Evolutionary conservation across 2,797 vertebrate genomes (phyloP).

Genomic region (Pampus argenteus): DNA sequence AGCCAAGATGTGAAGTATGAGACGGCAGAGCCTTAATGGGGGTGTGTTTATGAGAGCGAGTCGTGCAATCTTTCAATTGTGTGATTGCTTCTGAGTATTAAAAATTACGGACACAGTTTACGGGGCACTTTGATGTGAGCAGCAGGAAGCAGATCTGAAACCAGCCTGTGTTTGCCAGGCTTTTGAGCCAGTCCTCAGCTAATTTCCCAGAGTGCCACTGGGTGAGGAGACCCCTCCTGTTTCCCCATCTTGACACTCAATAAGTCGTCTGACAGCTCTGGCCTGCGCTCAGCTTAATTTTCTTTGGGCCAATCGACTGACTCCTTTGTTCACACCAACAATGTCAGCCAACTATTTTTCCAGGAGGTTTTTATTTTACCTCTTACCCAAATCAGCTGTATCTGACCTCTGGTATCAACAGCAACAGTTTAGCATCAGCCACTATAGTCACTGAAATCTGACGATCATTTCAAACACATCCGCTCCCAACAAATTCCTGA

Average conservation of each 20-base stretch:
- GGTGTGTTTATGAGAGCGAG: slow-evolving; percentile 18
- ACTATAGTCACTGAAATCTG: not conserved
- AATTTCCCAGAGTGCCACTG: slow-evolving; percentile 54
- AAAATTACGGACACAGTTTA: slow-evolving; percentile 38
- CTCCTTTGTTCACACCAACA: slow-evolving; percentile 29
- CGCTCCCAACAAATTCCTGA: not conserved
- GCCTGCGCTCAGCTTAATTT: slow-evolving; percentile 55
- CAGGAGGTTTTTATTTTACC: slow-evolving; percentile 12
- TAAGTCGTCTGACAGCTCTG: slow-evolving; percentile 49
- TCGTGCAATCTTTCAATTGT: slow-evolving; percentile 16
- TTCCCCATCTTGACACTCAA: slow-evolving; percentile 55
- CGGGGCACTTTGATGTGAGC: slow-evolving; percentile 15
- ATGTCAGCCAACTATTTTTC: slow-evolving; percentile 17
- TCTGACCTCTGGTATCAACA: slow-evolving; percentile 33
- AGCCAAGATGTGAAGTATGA: slow-evolving; percentile 33
- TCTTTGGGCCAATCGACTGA: slow-evolving; percentile 36
- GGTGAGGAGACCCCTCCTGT: slow-evolving; percentile 50
- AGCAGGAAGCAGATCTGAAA: slow-evolving; percentile 38
- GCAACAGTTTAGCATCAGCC: not conserved
- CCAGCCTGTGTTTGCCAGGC: not conserved
- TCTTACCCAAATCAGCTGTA: slow-evolving; percentile 14
- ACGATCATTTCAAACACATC: not conserved
- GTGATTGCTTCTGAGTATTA: slow-evolving; percentile 18
- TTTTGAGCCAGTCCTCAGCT: slow-evolving; percentile 24
- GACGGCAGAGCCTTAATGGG: slow-evolving; percentile 21